phyloP scores from a whole-genome alignment of 2,113 vertebrate species.

The Pseudois nayaur region DNA sequence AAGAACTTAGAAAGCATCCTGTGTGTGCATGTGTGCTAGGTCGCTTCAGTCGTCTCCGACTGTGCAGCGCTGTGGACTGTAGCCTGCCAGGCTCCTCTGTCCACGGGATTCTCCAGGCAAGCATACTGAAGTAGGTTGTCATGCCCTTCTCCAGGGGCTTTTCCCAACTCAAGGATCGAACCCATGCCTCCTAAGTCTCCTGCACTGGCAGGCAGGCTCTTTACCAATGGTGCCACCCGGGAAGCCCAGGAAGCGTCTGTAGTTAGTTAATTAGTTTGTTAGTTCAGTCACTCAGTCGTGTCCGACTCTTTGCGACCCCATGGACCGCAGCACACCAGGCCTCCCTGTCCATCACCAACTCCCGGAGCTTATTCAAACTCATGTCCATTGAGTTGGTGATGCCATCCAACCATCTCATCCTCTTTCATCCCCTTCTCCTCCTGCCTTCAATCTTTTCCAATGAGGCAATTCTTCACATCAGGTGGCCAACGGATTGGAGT shows the following conservation, averaged over 20 bases:
- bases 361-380: neutral
- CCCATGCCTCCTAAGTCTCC: neutral
- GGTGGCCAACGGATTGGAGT: neutral
- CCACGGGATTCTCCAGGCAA: neutral
- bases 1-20: neutral
- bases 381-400: neutral
- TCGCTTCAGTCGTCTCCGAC: accelerated
- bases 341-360: neutral
- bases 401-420: neutral
- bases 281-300: neutral
- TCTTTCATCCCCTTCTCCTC: neutral
- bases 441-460: neutral
- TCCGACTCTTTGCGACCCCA: neutral
- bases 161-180: neutral
- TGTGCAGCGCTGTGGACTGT: neutral
- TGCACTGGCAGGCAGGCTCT: neutral
- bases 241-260: neutral
- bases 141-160: neutral
- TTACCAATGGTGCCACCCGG: neutral
- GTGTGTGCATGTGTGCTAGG: neutral
- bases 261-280: neutral
- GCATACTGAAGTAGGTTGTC: neutral
- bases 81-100: neutral
- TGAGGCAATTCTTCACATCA: neutral
- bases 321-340: neutral